Evolutionary conservation across 2,113 vertebrate genomes (phyloP).

Genomic region (Bombycilla garrulus): DNA sequence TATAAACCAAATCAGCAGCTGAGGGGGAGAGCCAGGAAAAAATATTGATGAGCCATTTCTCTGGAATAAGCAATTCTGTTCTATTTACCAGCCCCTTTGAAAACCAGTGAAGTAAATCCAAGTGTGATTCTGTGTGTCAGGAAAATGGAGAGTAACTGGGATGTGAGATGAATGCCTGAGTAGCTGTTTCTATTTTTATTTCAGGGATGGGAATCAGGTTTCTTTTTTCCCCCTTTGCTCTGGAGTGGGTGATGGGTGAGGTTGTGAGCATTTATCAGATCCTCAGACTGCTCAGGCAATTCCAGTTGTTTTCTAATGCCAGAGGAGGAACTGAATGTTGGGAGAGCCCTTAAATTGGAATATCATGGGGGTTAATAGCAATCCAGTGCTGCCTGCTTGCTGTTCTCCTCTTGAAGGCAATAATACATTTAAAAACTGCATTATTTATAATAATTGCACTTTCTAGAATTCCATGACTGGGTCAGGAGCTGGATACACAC

Average conservation of each 20-base stretch:
- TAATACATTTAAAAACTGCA: background rate
- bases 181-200: background rate
- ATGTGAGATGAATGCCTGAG: background rate
- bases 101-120: background rate
- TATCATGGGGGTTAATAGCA: background rate
- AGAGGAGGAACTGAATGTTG: background rate
- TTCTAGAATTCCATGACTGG: background rate
- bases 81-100: background rate
- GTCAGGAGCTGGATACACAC: background rate
- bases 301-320: background rate
- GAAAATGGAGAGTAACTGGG: background rate
- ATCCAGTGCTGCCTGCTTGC: background rate
- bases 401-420: background rate
- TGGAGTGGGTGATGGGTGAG: background rate
- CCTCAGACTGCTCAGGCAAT: background rate
- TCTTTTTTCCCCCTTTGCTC: background rate
- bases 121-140: background rate
- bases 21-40: background rate
- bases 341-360: background rate
- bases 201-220: background rate
- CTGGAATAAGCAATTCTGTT: background rate
- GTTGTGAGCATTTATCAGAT: background rate
- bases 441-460: background rate
- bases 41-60: background rate
- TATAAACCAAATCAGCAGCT: background rate